These are phyloP conservation scores for Paramormyrops hopkinsi DNA, from an alignment of 2,797 vertebrate species.

Conservation along the genomic window DNA sequence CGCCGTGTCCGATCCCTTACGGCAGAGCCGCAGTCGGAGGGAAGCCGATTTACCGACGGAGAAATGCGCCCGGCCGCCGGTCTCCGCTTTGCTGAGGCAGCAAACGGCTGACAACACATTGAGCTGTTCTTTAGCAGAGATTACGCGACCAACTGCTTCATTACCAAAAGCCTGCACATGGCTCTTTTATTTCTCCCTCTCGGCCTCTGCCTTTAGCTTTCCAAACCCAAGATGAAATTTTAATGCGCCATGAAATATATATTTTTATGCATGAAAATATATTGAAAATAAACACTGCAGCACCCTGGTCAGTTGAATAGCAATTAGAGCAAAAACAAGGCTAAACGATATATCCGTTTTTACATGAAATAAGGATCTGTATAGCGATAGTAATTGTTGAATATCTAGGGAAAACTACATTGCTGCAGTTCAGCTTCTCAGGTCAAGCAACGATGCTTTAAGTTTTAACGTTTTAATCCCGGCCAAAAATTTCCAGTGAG, in stretches of 20 bases:
- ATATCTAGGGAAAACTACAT: not conserved
- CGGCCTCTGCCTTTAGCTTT: slow-evolving; percentile 9
- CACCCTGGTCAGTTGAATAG: not conserved
- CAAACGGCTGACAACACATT: slow-evolving; percentile 46
- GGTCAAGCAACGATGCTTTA: not conserved
- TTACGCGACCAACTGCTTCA: slow-evolving; percentile 44
- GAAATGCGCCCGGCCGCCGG: slow-evolving; percentile 50
- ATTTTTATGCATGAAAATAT: not conserved
- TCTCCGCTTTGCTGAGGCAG: slow-evolving; percentile 63
- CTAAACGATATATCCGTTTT: not conserved
- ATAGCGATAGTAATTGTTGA: not conserved
- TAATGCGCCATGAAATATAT: not conserved
- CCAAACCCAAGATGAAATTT: not conserved
- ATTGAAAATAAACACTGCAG: not conserved
- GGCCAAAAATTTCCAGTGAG: not conserved
- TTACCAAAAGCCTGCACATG: slow-evolving; percentile 38
- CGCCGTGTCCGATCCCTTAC: slow-evolving; percentile 55
- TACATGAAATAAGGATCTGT: not conserved
- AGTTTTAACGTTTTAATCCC: not conserved
- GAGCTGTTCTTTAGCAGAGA: slow-evolving; percentile 36
- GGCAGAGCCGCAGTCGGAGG: slow-evolving; percentile 64
- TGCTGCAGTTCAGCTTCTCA: not conserved
- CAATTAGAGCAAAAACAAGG: not conserved
- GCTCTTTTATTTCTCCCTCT: not conserved
- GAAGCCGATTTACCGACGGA: slow-evolving; percentile 53